A percentile compares a stretch with the other conserved stretches of the same genome.
These are phyloP conservation scores for Osmerus mordax DNA, from an alignment of 2,113 vertebrate genomes.

Conservation along the genomic window DNA sequence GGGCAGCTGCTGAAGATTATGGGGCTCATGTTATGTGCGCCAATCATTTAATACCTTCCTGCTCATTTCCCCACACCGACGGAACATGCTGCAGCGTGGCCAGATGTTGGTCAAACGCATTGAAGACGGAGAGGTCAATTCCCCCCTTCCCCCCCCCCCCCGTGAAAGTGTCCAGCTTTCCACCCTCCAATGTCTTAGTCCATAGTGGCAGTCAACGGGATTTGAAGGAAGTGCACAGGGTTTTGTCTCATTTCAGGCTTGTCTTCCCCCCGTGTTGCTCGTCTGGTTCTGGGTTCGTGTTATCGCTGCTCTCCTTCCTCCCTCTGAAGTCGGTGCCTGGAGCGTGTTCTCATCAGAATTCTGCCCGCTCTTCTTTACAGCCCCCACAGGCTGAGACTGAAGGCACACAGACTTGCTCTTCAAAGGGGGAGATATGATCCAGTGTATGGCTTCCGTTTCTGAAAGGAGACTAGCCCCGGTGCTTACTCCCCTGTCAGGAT, in stretches of 20 bases:
- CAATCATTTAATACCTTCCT: conserved; percentile 15
- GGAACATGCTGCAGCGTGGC: no score
- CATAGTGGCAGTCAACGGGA: no score
- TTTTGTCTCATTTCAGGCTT: background rate
- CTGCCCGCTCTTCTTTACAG: background rate
- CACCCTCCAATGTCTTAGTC: no score
- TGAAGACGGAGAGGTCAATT: no score
- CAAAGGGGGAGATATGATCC: background rate
- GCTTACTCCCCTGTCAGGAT: no score
- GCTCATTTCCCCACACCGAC: conserved; percentile 7
- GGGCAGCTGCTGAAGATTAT: conserved; percentile 16
- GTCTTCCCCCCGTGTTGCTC: conserved; percentile 6
- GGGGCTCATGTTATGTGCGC: conserved; percentile 25
- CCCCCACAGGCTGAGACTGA: conserved; percentile 1
- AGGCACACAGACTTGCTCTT: background rate
- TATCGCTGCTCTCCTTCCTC: background rate
- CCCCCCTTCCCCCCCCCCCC: no score
- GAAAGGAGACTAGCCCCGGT: no score
- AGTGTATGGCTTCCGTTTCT: background rate
- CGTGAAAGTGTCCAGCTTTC: no score
- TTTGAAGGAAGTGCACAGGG: no score
- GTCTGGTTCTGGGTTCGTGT: conserved; percentile 9
- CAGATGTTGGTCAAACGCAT: no score
- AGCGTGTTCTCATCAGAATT: conserved; percentile 11
- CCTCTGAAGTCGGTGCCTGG: conserved; percentile 18